Conservation (phyloP, 2,888 invertebrate genomes). For the Eupithecia centaureata region DNA sequence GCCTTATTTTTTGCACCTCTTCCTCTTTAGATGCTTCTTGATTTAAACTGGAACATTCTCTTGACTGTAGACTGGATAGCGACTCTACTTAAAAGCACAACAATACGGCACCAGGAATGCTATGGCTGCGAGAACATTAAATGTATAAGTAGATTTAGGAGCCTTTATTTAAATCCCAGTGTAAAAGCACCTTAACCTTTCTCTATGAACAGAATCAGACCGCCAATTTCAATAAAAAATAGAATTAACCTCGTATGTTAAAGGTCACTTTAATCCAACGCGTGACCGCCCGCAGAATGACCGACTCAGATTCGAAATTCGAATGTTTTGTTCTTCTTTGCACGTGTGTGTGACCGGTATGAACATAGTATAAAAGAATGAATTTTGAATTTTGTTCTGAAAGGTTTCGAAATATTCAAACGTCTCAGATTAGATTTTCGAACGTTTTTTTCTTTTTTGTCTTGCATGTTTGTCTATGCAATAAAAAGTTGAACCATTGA, state of each 20-base stretch:
- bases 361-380: too few species aligned
- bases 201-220: slow-evolving; percentile 61
- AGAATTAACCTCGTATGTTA: slow-evolving; percentile 72
- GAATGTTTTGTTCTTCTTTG: neutral
- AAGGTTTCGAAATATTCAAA: neutral
- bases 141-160: neutral
- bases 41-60: neutral
- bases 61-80: neutral
- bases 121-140: neutral
- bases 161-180: neutral
- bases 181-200: slow-evolving; percentile 37
- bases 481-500: neutral
- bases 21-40: neutral
- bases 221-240: slow-evolving; percentile 73
- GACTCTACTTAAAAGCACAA: neutral
- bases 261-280: slow-evolving; percentile 79
- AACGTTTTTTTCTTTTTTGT: neutral
- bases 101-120: neutral
- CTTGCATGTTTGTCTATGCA: neutral
- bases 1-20: too few species aligned
- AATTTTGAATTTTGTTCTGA: neutral
- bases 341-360: neutral
- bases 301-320: slow-evolving; percentile 34
- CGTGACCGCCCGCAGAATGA: slow-evolving; percentile 73
- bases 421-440: neutral